Conservation (phyloP, 2,797 vertebrate genomes). For the Lagodon rhomboides region DNA sequence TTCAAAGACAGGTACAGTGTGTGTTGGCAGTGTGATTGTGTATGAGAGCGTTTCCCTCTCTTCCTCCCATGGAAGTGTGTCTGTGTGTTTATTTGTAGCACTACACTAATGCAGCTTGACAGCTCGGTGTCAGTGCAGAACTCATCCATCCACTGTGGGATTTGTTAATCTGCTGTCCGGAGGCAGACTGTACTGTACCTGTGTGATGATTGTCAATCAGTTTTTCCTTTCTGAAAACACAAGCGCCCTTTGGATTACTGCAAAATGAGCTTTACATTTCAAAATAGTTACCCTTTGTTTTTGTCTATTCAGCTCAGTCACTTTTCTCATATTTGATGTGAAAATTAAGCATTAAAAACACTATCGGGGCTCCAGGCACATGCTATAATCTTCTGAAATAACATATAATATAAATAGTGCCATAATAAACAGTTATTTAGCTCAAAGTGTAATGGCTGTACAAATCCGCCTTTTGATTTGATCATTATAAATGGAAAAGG, state of each 20-base stretch:
- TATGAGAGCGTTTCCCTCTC: conserved; percentile 14
- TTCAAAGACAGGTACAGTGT: conserved; percentile 95
- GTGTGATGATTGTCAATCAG: neutral
- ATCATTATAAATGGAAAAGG: conserved; percentile 57
- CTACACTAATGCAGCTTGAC: neutral
- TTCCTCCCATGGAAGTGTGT: conserved; percentile 7
- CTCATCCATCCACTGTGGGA: neutral
- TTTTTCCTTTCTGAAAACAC: conserved; percentile 16
- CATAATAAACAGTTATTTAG: conserved; percentile 57
- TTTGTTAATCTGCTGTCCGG: conserved; percentile 15
- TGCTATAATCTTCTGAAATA: conserved; percentile 56
- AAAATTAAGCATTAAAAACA: conserved; percentile 34
- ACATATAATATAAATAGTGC: conserved; percentile 56
- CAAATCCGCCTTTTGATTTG: conserved; percentile 63
- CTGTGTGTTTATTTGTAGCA: conserved; percentile 2
- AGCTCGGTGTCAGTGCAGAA: conserved; percentile 5
- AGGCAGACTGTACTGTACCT: neutral
- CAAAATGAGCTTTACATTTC: conserved; percentile 16
- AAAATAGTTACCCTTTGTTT: neutral
- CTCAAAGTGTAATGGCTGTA: conserved; percentile 49
- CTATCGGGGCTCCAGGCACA: conserved; percentile 23
- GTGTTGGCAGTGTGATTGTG: conserved; percentile 11
- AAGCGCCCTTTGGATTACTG: neutral
- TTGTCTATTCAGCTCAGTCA: conserved; percentile 33
- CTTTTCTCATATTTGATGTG: conserved; percentile 24